phyloP scores from a whole-genome alignment of 2,888 invertebrate species.

The Leptinotarsa tumamoca region DNA sequence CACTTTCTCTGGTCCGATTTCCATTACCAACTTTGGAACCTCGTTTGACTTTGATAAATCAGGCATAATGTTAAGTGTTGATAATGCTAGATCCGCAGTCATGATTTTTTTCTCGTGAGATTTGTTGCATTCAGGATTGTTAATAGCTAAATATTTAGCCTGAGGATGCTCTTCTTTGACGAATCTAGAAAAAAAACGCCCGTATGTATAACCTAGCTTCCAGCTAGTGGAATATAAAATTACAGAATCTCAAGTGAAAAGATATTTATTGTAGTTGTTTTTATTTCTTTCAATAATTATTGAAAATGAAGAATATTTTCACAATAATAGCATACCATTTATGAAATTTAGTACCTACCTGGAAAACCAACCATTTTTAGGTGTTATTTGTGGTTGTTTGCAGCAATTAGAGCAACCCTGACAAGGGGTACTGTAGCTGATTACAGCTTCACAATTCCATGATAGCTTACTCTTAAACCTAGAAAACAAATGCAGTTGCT shows the following conservation, averaged over 20 bases:
- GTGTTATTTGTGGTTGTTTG: conserved; percentile 49
- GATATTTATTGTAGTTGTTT: neutral
- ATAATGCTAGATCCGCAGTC: conserved; percentile 74
- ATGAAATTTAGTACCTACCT: conserved; percentile 57
- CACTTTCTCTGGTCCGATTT: conserved; percentile 71
- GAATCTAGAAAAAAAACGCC: conserved; percentile 46
- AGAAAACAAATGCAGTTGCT: conserved; percentile 25
- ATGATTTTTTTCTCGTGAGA: conserved; percentile 71
- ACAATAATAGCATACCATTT: too few relatives aligned
- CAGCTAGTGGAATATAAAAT: too few relatives aligned
- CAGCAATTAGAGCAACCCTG: conserved; percentile 83
- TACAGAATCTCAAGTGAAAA: too few relatives aligned
- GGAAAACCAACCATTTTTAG: conserved; percentile 66
- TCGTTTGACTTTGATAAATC: conserved; percentile 50
- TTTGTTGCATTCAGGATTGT: conserved; percentile 73
- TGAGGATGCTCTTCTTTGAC: conserved; percentile 48
- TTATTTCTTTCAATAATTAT: too few relatives aligned
- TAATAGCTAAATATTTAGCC: conserved; percentile 67
- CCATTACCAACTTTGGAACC: conserved; percentile 70
- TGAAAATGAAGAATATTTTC: too few relatives aligned
- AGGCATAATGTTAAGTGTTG: conserved; percentile 66
- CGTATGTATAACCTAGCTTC: too few relatives aligned
- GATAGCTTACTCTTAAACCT: conserved; percentile 70
- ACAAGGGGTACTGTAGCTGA: conserved; percentile 86
- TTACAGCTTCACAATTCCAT: conserved; percentile 77